phyloP scores from a whole-genome alignment of 2,113 vertebrate species.

The Arizona elegans region DNA sequence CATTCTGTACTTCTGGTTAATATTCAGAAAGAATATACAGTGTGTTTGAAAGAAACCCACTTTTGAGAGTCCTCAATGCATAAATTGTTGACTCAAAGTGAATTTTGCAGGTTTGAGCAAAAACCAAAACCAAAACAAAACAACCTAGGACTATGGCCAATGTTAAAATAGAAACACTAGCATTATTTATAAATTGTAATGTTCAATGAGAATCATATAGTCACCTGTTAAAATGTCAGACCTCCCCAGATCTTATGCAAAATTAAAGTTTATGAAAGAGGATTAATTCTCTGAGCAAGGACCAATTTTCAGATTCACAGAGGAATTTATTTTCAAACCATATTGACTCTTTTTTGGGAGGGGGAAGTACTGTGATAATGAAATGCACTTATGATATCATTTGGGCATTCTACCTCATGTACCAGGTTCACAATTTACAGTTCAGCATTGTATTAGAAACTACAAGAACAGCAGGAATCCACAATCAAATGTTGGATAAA shows the following conservation, averaged over 20 bases:
- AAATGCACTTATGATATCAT: conserved; percentile 6
- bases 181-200: not conserved
- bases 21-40: not conserved
- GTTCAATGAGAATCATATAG: not conserved
- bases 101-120: not conserved
- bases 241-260: not conserved
- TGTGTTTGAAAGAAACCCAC: rapidly evolving
- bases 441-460: not conserved
- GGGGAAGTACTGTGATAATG: not conserved
- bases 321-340: not conserved
- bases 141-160: not conserved
- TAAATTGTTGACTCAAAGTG: not conserved
- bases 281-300: not conserved
- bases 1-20: not conserved
- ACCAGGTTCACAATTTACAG: not conserved
- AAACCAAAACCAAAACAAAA: not conserved
- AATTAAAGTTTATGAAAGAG: not conserved
- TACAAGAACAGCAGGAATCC: not conserved
- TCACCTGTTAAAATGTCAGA: not conserved
- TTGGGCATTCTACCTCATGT: not conserved
- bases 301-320: not conserved
- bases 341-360: not conserved
- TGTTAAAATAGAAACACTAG: not conserved
- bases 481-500: not conserved
- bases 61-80: not conserved